Percentiles rank a stretch among this genome's conserved stretches.
These are phyloP conservation scores for Enteromius anoplus DNA, from an alignment of 2,797 vertebrate species.

Conservation along the genomic window DNA sequence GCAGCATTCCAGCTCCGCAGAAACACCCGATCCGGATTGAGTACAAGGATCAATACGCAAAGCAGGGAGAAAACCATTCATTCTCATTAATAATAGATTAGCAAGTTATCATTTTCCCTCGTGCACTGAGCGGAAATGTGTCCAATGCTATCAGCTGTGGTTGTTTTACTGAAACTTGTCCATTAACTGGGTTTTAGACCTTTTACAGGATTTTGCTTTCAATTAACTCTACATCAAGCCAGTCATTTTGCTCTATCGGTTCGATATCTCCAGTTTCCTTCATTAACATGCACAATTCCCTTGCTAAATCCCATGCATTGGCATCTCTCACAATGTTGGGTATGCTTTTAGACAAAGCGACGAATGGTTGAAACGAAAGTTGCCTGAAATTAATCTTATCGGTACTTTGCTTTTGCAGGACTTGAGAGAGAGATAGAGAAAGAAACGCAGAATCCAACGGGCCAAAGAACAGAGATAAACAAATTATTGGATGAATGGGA, in stretches of 20 bases:
- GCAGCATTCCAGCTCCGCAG: constrained; percentile 70
- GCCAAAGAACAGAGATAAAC: constrained; percentile 9
- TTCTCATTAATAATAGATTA: constrained; percentile 84
- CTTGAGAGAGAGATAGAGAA: background rate
- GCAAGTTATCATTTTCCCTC: constrained; percentile 78
- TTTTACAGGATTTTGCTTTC: constrained; percentile 78
- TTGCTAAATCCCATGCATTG: background rate
- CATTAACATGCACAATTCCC: constrained; percentile 18
- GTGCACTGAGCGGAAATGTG: constrained; percentile 76
- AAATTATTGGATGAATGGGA: constrained; percentile 7
- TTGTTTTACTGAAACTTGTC: constrained; percentile 77
- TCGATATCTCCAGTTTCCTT: constrained; percentile 68
- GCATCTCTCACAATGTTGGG: background rate
- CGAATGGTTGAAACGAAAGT: background rate
- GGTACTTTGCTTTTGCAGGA: background rate
- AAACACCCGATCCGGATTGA: constrained; percentile 71
- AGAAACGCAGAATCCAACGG: background rate
- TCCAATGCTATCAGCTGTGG: constrained; percentile 74
- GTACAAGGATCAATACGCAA: constrained; percentile 76
- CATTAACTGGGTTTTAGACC: constrained; percentile 77
- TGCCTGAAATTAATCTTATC: background rate
- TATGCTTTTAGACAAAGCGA: constrained; percentile 4
- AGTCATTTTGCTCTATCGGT: constrained; percentile 76
- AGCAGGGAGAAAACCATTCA: constrained; percentile 75
- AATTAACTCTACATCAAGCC: constrained; percentile 78